These are phyloP conservation scores for Gadopsis marmoratus DNA, from an alignment of 2,797 vertebrate genomes.

Conservation along the genomic window DNA sequence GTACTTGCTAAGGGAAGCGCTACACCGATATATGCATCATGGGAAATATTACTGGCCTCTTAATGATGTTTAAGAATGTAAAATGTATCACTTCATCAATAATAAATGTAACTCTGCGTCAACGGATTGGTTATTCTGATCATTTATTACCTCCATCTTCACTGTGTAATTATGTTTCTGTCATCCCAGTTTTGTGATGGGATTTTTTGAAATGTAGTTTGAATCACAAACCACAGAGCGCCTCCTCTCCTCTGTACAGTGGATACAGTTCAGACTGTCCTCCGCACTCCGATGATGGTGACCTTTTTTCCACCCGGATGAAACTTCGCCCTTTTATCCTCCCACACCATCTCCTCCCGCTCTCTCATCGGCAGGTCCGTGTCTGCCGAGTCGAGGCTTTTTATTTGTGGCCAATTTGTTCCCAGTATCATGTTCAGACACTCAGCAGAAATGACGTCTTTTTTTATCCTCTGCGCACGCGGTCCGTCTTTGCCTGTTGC, in stretches of 20 bases:
- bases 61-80: slow-evolving; percentile 38
- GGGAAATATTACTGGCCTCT: slow-evolving; percentile 3
- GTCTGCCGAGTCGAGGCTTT: slow-evolving; percentile 67
- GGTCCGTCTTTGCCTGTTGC: not conserved
- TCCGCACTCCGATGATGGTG: not conserved
- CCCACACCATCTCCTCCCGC: slow-evolving; percentile 20
- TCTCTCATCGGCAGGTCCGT: not conserved
- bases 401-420: slow-evolving; percentile 76
- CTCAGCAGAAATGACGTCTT: slow-evolving; percentile 70
- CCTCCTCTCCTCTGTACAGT: not conserved
- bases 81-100: slow-evolving; percentile 36
- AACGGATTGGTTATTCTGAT: slow-evolving; percentile 12
- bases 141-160: slow-evolving; percentile 1
- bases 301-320: slow-evolving; percentile 38
- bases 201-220: not conserved
- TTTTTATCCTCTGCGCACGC: slow-evolving; percentile 17
- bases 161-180: slow-evolving; percentile 9
- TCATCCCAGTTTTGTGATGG: not conserved
- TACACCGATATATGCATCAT: slow-evolving; percentile 22
- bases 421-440: slow-evolving; percentile 77
- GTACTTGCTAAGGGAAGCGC: slow-evolving; percentile 6
- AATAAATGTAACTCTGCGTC: slow-evolving; percentile 57
- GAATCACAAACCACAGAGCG: too few relatives aligned
- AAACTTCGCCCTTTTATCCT: slow-evolving; percentile 37
- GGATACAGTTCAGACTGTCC: slow-evolving; percentile 17